Percentiles rank a stretch among this genome's conserved stretches.
Evolutionary conservation across 2,113 vertebrate genomes (phyloP).

Genomic region (Neodon shergylaensis): DNA sequence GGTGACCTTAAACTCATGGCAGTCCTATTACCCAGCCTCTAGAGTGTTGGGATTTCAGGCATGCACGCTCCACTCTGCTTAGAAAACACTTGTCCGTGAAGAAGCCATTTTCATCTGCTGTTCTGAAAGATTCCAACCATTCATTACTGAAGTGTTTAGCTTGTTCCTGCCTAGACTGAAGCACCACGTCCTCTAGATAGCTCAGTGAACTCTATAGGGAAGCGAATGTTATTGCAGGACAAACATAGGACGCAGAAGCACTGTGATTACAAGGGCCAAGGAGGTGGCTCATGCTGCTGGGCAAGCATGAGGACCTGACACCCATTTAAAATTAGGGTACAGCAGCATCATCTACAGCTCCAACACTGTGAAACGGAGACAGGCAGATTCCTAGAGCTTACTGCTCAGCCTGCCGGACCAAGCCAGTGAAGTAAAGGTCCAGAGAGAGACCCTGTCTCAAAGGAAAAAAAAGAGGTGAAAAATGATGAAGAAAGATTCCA

Average conservation of each 20-base stretch:
- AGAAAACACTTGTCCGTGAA: conserved; percentile 3
- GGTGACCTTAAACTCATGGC: neutral
- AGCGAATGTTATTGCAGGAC: neutral
- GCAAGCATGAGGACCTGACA: neutral
- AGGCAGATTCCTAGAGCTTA: neutral
- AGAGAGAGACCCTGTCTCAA: neutral
- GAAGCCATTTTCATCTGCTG: conserved; percentile 18
- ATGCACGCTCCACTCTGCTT: neutral
- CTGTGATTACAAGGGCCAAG: neutral
- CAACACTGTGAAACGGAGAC: neutral
- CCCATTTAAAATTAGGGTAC: neutral
- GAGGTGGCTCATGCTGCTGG: neutral
- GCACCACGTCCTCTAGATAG: neutral
- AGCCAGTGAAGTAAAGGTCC: neutral
- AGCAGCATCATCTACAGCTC: neutral
- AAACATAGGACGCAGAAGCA: neutral
- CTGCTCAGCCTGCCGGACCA: neutral
- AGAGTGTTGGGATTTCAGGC: neutral
- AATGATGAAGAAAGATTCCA: neutral
- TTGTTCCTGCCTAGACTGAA: conserved; percentile 1
- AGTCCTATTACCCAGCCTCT: neutral
- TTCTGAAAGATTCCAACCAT: conserved; percentile 32
- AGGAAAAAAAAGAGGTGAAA: neutral
- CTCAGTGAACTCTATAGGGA: neutral
- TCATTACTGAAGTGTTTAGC: conserved; percentile 1